Base-by-base conservation (phyloP, 2,113 vertebrate species). In the Neodon shergylaensis region DNA sequence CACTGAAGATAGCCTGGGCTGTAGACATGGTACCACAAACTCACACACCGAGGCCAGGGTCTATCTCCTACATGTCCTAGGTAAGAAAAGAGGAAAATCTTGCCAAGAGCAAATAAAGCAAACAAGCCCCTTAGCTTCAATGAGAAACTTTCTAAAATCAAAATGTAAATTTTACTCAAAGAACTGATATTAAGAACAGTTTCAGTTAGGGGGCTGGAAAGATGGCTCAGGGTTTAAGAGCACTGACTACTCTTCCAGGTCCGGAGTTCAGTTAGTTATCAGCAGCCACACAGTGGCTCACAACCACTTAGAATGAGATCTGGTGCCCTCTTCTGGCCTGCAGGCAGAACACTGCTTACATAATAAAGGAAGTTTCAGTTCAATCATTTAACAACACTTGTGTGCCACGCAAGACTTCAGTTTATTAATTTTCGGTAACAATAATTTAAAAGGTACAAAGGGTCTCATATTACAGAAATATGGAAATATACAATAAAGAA, bases 391-490 rank as follows among this genome's bases (percentile, higher is more conserved):
- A 82, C 63, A 81, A 82, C 47, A 82, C 47, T 36, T 74, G 7
- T 31, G 19, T n/a, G 2, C 17, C 70, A 78, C 31, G 65, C 54
- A 54, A 90, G 49, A 78, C 39, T 72, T 22, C 42, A 68, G 42
- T 52, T 96, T 96, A 88, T 88, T 74, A 44, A 76, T 26, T 68
- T 90, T 58, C 49, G 7, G 14, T 42, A 95, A 95, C 95, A 97
- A 92, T 93, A 93, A 96, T 78, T 96, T 95, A 79, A 78, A 84
- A 93, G 70, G 61, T 0, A 82, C n/a, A 44, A 79, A 77, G 73
- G 6, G 28, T 74, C 31, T 26, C 61, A 33, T 58, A 5, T 74
- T 74, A 93, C 77, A 96, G 39, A 65, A 78, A 58, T 6, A 58
- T 58, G 54, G 54, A 19, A 58, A 58, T 58, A 42, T 44, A 95